Base-by-base conservation (phyloP, 1,140 invertebrate species). In the Drosophila melanica region DNA sequence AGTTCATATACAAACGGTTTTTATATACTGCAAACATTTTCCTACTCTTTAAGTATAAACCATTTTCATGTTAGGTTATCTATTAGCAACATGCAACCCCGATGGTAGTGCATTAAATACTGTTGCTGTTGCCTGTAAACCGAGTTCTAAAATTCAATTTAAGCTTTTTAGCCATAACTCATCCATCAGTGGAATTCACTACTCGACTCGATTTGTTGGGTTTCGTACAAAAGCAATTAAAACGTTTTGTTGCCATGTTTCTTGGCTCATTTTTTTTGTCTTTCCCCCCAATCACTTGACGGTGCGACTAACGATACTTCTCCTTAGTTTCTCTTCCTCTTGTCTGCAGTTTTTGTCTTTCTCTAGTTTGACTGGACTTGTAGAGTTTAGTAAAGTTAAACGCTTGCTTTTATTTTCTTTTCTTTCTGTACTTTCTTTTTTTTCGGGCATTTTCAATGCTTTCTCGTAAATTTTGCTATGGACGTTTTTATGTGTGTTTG, bases 401-500 rank as follows among this genome's bases (percentile, higher is more conserved):
- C 60, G 69, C 70, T 64, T 78, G 79, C 68, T 60, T 82, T 45
- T 57, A 41, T 51, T 58, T 41, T 14, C 0, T 35, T 35, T 48
- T 57, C 30, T 75, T 14, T 30, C 11, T 42, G 8, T 12, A 9
- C 30, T 16, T 42, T 79, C 71, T 54, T 85, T 85, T 85, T 51
- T 27, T 42, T 30, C 23, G 12, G 11, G 23, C 27, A 14, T n/a
- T n/a, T 18, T 30, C 51, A 51, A 67, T 59, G 70, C 44, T 82
- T 77, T 81, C 71, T 79, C 82, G 82, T 87, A 82, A 86, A 86
- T 86, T 86, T 74, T 41, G 50, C 44, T 50, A 87, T 86, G 65
- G 82, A 86, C 84, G 75, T 86, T 86, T 86, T 86, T 87, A 87
- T 86, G 79, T 86, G 81, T 85, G 78, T 85, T 69, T 84, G 76